phyloP scores from a whole-genome alignment of 2,888 invertebrate genomes.

The Drosophila rubida region DNA sequence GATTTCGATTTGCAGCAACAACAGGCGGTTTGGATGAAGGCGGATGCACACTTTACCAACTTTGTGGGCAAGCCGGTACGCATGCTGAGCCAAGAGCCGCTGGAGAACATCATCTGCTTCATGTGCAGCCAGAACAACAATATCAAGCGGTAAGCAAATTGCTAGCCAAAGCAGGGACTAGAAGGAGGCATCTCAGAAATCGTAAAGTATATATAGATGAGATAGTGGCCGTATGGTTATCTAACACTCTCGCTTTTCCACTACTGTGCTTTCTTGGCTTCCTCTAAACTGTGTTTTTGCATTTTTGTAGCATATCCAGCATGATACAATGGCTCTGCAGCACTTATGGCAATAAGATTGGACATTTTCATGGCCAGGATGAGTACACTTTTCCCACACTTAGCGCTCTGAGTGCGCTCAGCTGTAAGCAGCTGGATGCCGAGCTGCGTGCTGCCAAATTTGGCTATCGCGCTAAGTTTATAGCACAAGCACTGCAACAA shows the following conservation, averaged over 20 bases:
- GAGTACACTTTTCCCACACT: slow-evolving; percentile 94
- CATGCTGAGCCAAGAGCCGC: slow-evolving; percentile 94
- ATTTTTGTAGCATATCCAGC: slow-evolving; percentile 89
- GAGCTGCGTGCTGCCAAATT: slow-evolving; percentile 91
- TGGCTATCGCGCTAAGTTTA: slow-evolving; percentile 95
- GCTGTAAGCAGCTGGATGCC: slow-evolving; percentile 87
- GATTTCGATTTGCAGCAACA: slow-evolving; percentile 89
- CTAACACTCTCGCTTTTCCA: too few species aligned
- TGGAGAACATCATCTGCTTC: slow-evolving; percentile 97
- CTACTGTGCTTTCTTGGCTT: too few species aligned
- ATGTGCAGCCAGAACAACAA: slow-evolving; percentile 99
- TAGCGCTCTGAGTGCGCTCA: slow-evolving; percentile 85
- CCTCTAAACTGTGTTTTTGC: neutral
- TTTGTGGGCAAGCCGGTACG: slow-evolving; percentile 92
- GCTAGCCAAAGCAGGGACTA: too few species aligned
- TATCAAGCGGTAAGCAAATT: slow-evolving; percentile 89
- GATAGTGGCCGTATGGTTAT: too few species aligned
- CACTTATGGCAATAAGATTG: slow-evolving; percentile 92
- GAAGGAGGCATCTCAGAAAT: too few species aligned
- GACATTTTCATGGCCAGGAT: slow-evolving; percentile 88
- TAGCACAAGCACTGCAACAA: slow-evolving; percentile 90
- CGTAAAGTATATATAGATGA: too few species aligned
- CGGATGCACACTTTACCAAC: slow-evolving; percentile 90
- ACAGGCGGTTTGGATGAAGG: slow-evolving; percentile 90
- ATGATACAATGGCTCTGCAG: slow-evolving; percentile 96